These are phyloP conservation scores for Synanthedon formicaeformis DNA, from an alignment of 2,888 invertebrate genomes.

Conservation along the genomic window DNA sequence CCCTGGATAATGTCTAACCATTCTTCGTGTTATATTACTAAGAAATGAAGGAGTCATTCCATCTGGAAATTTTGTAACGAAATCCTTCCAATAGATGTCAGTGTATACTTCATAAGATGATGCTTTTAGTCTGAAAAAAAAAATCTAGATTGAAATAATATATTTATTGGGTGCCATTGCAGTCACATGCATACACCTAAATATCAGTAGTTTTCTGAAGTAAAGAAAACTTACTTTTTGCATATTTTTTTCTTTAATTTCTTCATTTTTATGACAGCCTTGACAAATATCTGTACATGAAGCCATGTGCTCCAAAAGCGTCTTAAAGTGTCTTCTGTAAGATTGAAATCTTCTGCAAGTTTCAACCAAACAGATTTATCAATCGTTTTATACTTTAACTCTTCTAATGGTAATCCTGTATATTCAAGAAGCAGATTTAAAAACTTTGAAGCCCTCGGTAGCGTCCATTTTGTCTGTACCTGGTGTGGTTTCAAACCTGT, in stretches of 20 bases:
- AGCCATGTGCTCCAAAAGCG: constrained; percentile 7
- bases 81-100: constrained; percentile 10
- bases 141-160: background rate
- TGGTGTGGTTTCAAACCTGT: constrained; percentile 5
- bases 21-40: background rate
- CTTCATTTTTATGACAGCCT: constrained; percentile 3
- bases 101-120: constrained; percentile 7
- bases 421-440: constrained; percentile 1
- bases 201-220: background rate
- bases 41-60: constrained; percentile 9
- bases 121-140: constrained; percentile 5
- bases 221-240: constrained; percentile 6
- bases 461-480: constrained; percentile 6
- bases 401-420: constrained; percentile 4
- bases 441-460: constrained; percentile 6
- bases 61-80: constrained; percentile 8
- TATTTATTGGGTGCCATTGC: no score
- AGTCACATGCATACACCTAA: no score
- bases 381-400: constrained; percentile 6
- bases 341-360: constrained; percentile 5
- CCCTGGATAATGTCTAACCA: background rate
- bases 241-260: constrained; percentile 5
- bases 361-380: constrained; percentile 6
- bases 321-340: constrained; percentile 1
- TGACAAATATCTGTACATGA: constrained; percentile 9